phyloP scores from a whole-genome alignment of 2,888 invertebrate genomes.

The Pocota personata region DNA sequence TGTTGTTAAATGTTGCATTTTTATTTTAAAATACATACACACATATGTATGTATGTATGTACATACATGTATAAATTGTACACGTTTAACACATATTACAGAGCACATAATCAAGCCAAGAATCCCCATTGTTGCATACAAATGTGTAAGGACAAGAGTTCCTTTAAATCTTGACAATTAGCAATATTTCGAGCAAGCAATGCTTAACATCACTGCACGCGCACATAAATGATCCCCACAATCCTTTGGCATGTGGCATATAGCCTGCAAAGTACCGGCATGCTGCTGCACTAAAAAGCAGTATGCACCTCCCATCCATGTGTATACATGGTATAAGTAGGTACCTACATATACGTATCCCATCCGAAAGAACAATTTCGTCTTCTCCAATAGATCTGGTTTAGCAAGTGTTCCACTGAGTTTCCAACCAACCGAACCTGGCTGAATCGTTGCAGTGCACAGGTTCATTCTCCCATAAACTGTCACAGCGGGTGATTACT shows the following conservation, averaged over 20 bases:
- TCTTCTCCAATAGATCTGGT: slow-evolving; percentile 17
- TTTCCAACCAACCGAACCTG: slow-evolving; percentile 23
- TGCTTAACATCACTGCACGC: neutral
- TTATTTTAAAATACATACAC: too few species aligned
- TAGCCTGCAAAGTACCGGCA: neutral
- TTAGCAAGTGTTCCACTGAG: slow-evolving; percentile 15
- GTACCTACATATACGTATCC: neutral
- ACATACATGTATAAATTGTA: too few species aligned
- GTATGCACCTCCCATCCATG: neutral
- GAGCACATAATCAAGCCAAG: neutral
- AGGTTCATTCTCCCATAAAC: slow-evolving; percentile 49
- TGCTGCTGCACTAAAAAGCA: neutral
- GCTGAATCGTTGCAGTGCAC: slow-evolving; percentile 22
- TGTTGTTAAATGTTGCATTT: too few species aligned
- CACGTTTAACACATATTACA: too few species aligned
- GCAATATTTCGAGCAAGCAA: neutral
- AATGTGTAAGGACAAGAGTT: neutral
- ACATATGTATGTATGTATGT: too few species aligned
- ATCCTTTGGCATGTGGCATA: neutral
- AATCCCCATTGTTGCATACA: neutral
- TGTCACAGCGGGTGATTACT: slow-evolving; percentile 57
- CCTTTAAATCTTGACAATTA: neutral
- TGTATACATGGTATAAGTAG: neutral
- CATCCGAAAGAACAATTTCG: neutral
- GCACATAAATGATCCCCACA: neutral